These are phyloP conservation scores for Fistularia tabacaria DNA, from an alignment of 2,797 vertebrate genomes.

Conservation along the genomic window DNA sequence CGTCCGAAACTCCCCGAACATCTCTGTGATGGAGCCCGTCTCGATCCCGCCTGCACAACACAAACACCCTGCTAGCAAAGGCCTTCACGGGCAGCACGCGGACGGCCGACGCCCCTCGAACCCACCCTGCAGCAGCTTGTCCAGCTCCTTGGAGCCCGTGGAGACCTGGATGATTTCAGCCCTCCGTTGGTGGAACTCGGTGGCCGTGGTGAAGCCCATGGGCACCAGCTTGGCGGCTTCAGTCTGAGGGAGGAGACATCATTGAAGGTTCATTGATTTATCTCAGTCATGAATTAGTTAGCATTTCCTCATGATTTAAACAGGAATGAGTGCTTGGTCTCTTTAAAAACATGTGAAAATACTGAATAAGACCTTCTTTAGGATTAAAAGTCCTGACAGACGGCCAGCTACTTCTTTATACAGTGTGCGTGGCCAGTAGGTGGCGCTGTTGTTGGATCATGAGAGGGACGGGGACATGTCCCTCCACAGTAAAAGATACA, in stretches of 20 bases:
- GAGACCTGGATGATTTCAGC: slow-evolving; percentile 97
- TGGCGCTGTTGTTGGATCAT: no score
- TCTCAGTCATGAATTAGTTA: not conserved
- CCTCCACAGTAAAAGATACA: no score
- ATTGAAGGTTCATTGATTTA: not conserved
- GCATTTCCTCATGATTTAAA: no score
- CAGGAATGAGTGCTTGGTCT: no score
- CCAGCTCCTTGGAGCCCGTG: slow-evolving; percentile 94
- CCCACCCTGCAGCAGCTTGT: slow-evolving; percentile 92
- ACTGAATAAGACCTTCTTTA: no score
- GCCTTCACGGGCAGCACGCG: no score
- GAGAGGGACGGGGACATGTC: no score
- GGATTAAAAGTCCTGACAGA: no score
- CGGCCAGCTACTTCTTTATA: no score
- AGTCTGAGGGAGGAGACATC: slow-evolving; percentile 61
- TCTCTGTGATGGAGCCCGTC: slow-evolving; percentile 96
- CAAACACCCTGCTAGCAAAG: no score
- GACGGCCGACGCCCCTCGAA: not conserved
- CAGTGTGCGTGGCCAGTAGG: no score
- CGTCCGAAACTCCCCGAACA: slow-evolving; percentile 97
- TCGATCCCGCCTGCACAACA: slow-evolving; percentile 86
- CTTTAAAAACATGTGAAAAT: no score
- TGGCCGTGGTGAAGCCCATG: slow-evolving; percentile 97
- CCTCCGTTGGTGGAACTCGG: slow-evolving; percentile 94
- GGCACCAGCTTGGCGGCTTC: slow-evolving; percentile 96